Evolutionary conservation across 2,113 vertebrate species (phyloP).

Genomic region (Piliocolobus tephrosceles): DNA sequence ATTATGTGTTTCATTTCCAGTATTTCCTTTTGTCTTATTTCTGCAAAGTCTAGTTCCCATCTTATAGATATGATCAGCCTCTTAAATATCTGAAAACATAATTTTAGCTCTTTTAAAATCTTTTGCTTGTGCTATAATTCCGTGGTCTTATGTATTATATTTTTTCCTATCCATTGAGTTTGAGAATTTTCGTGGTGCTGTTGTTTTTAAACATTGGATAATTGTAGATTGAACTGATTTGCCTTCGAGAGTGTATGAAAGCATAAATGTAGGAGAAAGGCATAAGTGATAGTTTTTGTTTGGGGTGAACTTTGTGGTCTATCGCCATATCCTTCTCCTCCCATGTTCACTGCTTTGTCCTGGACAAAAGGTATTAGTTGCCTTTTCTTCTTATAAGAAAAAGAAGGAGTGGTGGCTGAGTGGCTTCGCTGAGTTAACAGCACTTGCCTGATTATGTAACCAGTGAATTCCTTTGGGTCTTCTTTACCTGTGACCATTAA

Average conservation of each 20-base stretch:
- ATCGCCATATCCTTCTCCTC: background rate
- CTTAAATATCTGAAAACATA: background rate
- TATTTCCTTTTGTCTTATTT: background rate
- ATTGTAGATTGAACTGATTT: background rate
- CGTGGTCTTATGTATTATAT: background rate
- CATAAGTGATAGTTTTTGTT: background rate
- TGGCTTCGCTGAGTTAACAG: background rate
- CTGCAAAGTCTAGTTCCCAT: background rate
- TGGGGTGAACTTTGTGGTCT: fast-evolving
- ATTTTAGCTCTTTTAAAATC: background rate
- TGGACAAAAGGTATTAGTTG: background rate
- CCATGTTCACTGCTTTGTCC: background rate
- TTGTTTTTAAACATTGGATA: background rate
- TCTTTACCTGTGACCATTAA: background rate
- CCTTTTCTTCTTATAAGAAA: background rate
- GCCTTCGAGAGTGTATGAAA: background rate
- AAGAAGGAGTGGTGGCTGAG: fast-evolving
- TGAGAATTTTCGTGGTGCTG: background rate
- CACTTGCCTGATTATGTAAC: background rate
- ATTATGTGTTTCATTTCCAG: background rate
- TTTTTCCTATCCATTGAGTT: background rate
- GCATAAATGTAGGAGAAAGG: background rate
- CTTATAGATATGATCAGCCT: background rate
- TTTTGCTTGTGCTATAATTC: background rate
- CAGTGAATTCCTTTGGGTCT: background rate